Base-by-base conservation (phyloP, 2,888 invertebrate species). In the Ceratothoa steindachneri region DNA sequence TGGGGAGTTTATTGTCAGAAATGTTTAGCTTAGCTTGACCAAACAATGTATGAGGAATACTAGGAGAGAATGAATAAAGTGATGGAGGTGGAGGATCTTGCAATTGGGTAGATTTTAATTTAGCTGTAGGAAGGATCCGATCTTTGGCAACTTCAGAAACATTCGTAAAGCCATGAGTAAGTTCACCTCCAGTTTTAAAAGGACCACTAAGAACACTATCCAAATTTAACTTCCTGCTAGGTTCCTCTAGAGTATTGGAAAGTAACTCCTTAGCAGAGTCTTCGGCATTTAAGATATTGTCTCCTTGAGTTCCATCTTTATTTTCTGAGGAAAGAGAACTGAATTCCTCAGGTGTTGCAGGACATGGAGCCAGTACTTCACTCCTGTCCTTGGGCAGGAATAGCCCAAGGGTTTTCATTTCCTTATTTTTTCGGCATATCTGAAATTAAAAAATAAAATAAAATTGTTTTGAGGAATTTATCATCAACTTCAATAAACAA, bases 331-430 rank as follows among this genome's bases (percentile, higher is more conserved):
- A 41, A 15, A 9, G 7, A 41, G 41, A 41, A 41, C 41, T 15
- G 15, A 41, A 2, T 24, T 60, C 60, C n/a, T 60, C 60, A 60
- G 60, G 27, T 2, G 60, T 24, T 22, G 24, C 60, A 22, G 60
- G 60, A 60, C 60, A 60, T 22, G 60, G 60, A 60, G 60, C 19
- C n/a, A 60, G n/a, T 24, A 24, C 60, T 60, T 60, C 24, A 12
- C 60, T 24, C 60, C 27, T 24, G 27, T 60, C 60, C 60, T 24
- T 24, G 60, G 60, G 60, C 60, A 22, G 60, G 27, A 9, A 24
- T 9, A 60, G 60, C 60, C 60, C 60, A 60, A 60, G 60, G 60
- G 60, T 60, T 60, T 60, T 60, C 60, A 60, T 60, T 60, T n/a
- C 60, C 60, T 60, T 60, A 60, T 60, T 12, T 60, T 60, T 24